Evolutionary conservation across 2,888 invertebrate species (phyloP), one percentile per base, ranked within the genome.

Genomic region (Drepanosiphum platanoidis): DNA sequence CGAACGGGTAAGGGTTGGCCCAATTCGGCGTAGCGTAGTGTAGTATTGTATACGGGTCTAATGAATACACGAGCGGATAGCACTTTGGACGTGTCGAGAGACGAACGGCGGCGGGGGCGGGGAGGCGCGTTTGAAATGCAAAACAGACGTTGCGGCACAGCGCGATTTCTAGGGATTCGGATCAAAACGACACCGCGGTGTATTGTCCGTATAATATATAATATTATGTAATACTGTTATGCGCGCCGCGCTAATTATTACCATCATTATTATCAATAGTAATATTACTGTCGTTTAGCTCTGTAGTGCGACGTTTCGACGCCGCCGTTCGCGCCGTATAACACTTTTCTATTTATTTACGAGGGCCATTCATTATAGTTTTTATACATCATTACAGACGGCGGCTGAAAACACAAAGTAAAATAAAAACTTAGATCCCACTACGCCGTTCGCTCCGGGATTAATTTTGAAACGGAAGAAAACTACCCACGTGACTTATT

Each of bases 71-170:
- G 34, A 80, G 66, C 5, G 22, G 52, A 80, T 68, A 68, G 34
- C 68, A 68, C 79, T 46, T 34, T 34, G 66, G 34, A 30, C 68
- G 68, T 27, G 27, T 34, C 1, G 5, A n/a, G n/a, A n/a, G n/a
- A 34, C 11, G 64, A 74, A n/a, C 30, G 30, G 68, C 9, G n/a
- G 13, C n/a, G 39, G 7, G 22, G 18, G n/a, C 1, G n/a, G 74
- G 39, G 30, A 0, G 34, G 4, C 0, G 15, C 79, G 79, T 80
- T 80, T 80, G 79, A 80, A 80, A 80, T 80, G 79, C 46, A 68
- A 80, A 80, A 68, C 68, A 80, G 68, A 46, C 61, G 1, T 9
- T 9, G 61, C 22, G 13, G 22, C 52, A 5, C 22, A 2, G 22
- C 52, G 5, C 52, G 61, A 27, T 9, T 61, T 7, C 58, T n/a